These are phyloP conservation scores for Lepidurus arcticus DNA, from an alignment of 1,140 invertebrate species.

Conservation along the genomic window DNA sequence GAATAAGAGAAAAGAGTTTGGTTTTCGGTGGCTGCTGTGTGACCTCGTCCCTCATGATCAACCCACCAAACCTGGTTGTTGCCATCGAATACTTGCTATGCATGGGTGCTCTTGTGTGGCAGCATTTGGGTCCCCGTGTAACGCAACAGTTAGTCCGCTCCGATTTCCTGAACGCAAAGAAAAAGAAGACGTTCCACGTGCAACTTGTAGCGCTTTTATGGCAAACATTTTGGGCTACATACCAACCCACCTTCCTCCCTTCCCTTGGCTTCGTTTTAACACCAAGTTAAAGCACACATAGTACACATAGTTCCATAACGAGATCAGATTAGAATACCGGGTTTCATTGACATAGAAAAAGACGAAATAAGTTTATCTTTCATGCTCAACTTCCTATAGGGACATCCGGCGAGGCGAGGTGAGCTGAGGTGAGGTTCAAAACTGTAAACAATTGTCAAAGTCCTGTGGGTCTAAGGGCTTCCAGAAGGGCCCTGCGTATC, in stretches of 20 bases:
- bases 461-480: too few species aligned
- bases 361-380: background rate
- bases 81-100: conserved; percentile 7
- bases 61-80: background rate
- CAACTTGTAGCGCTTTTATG: background rate
- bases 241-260: too few species aligned
- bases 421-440: background rate
- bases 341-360: background rate
- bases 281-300: too few species aligned
- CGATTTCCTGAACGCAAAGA: background rate
- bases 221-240: background rate
- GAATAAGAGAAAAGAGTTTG: background rate
- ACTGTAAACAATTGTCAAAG: background rate
- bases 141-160: conserved; percentile 20
- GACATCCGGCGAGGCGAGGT: background rate
- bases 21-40: background rate
- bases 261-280: too few species aligned
- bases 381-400: background rate
- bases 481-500: too few species aligned
- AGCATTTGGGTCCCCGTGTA: background rate
- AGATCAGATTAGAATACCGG: background rate
- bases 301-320: background rate
- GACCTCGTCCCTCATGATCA: background rate
- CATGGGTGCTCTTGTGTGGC: conserved; percentile 6
- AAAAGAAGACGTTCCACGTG: background rate